Conservation (phyloP, 2,888 invertebrate genomes). For the Drosophila antonietae region DNA sequence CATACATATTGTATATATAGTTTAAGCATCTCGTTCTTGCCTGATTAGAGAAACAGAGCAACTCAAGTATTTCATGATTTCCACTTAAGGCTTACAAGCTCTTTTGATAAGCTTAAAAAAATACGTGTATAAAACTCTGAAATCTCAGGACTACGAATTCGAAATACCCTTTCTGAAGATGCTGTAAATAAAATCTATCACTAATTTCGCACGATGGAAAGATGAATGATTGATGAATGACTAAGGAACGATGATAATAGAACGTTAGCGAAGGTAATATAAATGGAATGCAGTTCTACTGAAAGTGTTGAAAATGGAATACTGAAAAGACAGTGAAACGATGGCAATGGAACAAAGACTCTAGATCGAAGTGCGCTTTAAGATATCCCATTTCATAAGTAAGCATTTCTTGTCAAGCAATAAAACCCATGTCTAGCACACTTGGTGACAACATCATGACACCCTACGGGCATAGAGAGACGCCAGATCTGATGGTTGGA, state of each 20-base stretch:
- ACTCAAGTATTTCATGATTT: conserved; percentile 20
- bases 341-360: neutral
- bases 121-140: neutral
- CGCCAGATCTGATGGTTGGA: neutral
- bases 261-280: too few relatives aligned
- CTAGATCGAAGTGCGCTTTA: neutral
- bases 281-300: too few relatives aligned
- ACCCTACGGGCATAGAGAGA: too few relatives aligned
- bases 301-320: too few relatives aligned
- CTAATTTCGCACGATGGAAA: too few relatives aligned
- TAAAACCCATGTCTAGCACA: neutral
- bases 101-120: conserved; percentile 3
- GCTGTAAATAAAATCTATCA: neutral
- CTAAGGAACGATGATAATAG: neutral
- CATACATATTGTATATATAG: too few relatives aligned
- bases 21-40: too few relatives aligned
- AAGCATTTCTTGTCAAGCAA: neutral
- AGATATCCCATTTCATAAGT: neutral
- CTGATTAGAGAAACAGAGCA: neutral
- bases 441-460: too few relatives aligned
- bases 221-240: neutral
- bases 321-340: too few relatives aligned
- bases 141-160: neutral
- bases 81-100: conserved; percentile 14
- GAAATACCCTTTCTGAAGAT: neutral